These are phyloP conservation scores for Micromys minutus DNA, from an alignment of 2,113 vertebrate genomes.

Conservation along the genomic window DNA sequence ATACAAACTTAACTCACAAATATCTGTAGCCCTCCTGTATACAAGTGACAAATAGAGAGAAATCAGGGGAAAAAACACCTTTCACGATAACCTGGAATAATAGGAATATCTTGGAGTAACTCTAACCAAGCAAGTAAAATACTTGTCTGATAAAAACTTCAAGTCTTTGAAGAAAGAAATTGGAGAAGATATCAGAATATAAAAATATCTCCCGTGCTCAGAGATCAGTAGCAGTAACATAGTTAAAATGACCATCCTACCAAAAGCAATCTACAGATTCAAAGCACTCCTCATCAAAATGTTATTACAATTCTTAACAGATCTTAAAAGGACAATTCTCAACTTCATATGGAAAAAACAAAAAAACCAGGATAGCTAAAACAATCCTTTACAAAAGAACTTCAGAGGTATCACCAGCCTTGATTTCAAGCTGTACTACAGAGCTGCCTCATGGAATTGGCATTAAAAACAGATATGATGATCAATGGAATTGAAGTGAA, in stretches of 20 bases:
- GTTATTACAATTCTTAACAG: background rate
- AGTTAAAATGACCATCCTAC: background rate
- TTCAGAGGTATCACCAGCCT: background rate
- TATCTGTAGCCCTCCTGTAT: background rate
- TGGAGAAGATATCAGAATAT: background rate
- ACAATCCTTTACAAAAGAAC: background rate
- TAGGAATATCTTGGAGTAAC: background rate
- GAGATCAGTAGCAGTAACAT: background rate
- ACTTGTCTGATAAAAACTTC: background rate
- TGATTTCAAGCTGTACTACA: background rate
- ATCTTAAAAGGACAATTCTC: background rate
- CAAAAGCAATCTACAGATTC: background rate
- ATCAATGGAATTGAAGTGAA: background rate
- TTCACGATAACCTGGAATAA: background rate
- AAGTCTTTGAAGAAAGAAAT: background rate
- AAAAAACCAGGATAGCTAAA: background rate
- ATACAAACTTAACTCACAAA: background rate
- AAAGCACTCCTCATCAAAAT: background rate
- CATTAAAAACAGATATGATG: background rate
- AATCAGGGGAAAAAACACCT: background rate
- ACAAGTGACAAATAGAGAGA: background rate
- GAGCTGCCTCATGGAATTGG: background rate
- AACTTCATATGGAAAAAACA: background rate
- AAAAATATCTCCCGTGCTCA: background rate
- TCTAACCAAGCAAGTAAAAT: background rate